Evolutionary conservation across 2,797 vertebrate genomes (phyloP).

Genomic region (Acomys russatus): DNA sequence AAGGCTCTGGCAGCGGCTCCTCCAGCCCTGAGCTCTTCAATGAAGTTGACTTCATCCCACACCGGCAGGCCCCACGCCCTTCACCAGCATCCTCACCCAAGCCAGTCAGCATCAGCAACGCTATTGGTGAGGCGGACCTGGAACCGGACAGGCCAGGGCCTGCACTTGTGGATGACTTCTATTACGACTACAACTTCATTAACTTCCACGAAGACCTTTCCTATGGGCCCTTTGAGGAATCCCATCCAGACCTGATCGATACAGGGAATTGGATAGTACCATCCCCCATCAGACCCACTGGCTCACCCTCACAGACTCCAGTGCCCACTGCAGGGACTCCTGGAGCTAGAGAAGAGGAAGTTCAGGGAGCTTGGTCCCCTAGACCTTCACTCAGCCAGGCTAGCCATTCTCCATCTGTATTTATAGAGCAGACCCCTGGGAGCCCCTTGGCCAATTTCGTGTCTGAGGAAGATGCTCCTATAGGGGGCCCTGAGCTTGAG

Average conservation of each 20-base stretch:
- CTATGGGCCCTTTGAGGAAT: slow-evolving; percentile 88
- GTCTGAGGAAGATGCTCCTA: neutral
- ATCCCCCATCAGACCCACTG: neutral
- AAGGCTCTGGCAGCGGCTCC: slow-evolving; percentile 96
- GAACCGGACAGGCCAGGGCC: slow-evolving; percentile 87
- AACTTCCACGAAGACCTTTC: slow-evolving; percentile 97
- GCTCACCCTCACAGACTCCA: accelerated
- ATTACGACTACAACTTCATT: slow-evolving; percentile 99
- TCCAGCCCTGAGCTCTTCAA: slow-evolving; percentile 93
- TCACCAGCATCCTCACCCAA: slow-evolving; percentile 61
- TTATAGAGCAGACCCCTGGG: neutral
- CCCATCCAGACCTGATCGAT: neutral
- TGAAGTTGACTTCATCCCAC: slow-evolving; percentile 91
- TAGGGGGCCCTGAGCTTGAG: neutral
- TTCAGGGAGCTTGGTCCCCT: neutral
- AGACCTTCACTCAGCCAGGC: neutral
- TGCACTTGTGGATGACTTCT: slow-evolving; percentile 95
- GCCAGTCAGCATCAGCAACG: slow-evolving; percentile 86
- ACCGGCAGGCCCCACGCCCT: slow-evolving; percentile 69
- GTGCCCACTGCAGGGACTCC: neutral
- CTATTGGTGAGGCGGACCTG: slow-evolving; percentile 89
- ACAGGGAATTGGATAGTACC: neutral
- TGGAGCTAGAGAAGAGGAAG: neutral
- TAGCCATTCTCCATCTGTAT: neutral
- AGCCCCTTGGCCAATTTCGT: neutral